These are phyloP conservation scores for Bubo bubo DNA, from an alignment of 2,113 vertebrate species.

Conservation along the genomic window DNA sequence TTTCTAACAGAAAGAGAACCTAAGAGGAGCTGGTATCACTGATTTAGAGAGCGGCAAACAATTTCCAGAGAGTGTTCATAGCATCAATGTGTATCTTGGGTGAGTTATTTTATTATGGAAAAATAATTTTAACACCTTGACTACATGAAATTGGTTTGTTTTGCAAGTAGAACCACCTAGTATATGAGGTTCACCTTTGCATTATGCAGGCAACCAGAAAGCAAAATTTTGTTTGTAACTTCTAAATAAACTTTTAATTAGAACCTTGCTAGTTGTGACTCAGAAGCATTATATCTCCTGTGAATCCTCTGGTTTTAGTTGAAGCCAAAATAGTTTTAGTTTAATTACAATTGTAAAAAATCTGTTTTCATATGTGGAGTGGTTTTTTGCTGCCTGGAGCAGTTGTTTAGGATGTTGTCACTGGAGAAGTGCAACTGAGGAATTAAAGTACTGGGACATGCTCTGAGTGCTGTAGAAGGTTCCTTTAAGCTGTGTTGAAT, in stretches of 20 bases:
- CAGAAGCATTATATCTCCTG: neutral
- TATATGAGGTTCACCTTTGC: neutral
- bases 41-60: constrained; percentile 62
- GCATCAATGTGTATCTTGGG: constrained; percentile 88
- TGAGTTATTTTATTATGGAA: constrained; percentile 39
- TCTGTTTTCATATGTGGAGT: neutral
- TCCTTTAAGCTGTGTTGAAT: rapidly evolving
- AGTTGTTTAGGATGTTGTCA: neutral
- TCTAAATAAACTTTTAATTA: neutral
- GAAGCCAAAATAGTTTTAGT: neutral
- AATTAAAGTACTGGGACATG: neutral
- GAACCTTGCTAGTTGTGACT: neutral
- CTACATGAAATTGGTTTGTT: neutral
- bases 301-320: neutral
- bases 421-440: neutral
- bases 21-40: constrained; percentile 72
- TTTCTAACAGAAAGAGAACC: constrained; percentile 75
- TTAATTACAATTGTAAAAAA: neutral
- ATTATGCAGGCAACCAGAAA: neutral
- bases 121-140: neutral
- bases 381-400: neutral
- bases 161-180: neutral
- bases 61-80: constrained; percentile 82
- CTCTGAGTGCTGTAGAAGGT: neutral
- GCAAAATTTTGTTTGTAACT: neutral